phyloP scores from a whole-genome alignment of 2,113 vertebrate species.

The Aptenodytes forsteri region DNA sequence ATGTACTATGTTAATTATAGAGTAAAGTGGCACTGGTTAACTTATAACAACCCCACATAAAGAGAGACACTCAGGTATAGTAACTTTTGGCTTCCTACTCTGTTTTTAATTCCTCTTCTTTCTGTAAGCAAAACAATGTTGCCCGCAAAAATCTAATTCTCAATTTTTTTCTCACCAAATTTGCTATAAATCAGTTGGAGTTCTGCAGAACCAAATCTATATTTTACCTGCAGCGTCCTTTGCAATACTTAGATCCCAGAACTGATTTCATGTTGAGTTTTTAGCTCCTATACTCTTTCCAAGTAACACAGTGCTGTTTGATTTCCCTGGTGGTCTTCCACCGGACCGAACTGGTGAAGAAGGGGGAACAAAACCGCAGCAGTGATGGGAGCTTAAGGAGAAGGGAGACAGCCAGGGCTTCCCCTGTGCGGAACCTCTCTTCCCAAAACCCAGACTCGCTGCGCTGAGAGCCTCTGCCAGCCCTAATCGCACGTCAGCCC shows the following conservation, averaged over 20 bases:
- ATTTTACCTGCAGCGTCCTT: background rate
- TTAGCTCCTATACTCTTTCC: background rate
- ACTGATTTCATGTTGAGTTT: background rate
- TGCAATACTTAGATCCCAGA: background rate
- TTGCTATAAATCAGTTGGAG: background rate
- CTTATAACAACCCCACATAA: background rate
- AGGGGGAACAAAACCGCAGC: accelerated
- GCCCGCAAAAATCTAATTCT: background rate
- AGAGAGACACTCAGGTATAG: background rate
- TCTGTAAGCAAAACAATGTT: background rate
- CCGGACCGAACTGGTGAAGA: background rate
- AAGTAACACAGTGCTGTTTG: background rate
- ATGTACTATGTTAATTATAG: background rate
- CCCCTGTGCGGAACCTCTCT: background rate
- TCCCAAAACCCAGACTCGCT: background rate
- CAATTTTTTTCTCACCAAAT: background rate
- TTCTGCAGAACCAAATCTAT: background rate
- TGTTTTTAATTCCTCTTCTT: background rate
- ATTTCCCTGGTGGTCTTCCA: background rate
- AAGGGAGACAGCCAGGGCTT: background rate
- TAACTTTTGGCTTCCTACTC: background rate
- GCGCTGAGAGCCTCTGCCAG: background rate
- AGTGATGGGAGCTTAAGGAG: background rate
- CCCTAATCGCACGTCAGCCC: background rate
- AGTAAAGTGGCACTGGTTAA: background rate